Conservation (phyloP, 2,113 vertebrate species). For the Macrotis lagotis region DNA sequence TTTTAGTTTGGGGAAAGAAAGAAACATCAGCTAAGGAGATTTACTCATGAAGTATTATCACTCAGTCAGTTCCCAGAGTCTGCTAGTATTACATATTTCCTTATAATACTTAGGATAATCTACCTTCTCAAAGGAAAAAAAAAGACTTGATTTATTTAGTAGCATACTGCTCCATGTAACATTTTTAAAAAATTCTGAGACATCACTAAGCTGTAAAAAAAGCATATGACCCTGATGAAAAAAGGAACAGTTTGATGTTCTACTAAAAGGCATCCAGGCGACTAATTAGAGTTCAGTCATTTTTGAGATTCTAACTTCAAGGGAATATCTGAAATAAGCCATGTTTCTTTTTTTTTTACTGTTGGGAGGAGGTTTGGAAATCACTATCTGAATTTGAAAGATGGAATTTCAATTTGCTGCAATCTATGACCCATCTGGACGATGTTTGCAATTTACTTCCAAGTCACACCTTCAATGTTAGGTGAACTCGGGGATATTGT, state of each 20-base stretch:
- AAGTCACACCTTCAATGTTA: background rate
- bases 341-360: no score
- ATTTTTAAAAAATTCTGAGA: background rate
- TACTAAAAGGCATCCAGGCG: background rate
- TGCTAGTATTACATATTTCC: background rate
- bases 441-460: background rate
- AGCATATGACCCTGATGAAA: background rate
- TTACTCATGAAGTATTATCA: background rate
- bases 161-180: background rate
- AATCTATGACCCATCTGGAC: background rate
- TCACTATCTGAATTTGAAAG: background rate
- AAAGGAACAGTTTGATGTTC: background rate
- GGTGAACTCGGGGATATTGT: background rate
- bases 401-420: background rate
- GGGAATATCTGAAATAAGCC: background rate
- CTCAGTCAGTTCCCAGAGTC: background rate
- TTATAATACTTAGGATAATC: background rate
- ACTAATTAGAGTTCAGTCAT: background rate
- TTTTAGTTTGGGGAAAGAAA: background rate
- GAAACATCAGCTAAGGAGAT: background rate
- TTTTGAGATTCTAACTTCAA: background rate
- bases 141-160: background rate
- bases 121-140: background rate
- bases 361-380: background rate
- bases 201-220: background rate